A percentile compares a stretch with the other conserved stretches of the same genome.
Conservation (phyloP, 2,888 invertebrate genomes). For the Theodoxus fluviatilis region DNA sequence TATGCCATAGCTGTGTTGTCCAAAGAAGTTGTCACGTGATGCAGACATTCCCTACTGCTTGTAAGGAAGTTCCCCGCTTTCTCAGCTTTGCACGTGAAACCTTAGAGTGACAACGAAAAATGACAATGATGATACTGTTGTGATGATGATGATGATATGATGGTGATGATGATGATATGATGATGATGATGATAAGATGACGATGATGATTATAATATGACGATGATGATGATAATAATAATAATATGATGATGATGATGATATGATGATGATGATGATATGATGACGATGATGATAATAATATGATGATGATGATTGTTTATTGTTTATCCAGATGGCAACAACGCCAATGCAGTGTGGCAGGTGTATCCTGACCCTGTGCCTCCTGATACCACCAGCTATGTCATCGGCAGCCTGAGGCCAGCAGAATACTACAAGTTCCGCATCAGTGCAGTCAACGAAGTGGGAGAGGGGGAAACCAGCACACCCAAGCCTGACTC, state of each 20-base stretch:
- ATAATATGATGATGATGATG: not conserved
- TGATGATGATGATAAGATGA: constrained; percentile 12
- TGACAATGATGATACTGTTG: too few species aligned
- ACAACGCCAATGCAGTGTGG: constrained; percentile 38
- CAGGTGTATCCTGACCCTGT: constrained; percentile 80
- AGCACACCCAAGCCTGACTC: constrained; percentile 85
- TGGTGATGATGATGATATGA: constrained; percentile 10
- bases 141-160: constrained; percentile 7
- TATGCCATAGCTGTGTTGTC: too few species aligned
- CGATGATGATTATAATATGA: constrained; percentile 19
- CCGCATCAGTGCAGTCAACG: constrained; percentile 94
- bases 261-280: not conserved
- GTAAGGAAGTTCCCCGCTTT: too few species aligned
- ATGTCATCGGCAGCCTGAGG: constrained; percentile 84
- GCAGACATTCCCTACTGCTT: too few species aligned
- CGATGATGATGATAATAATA: constrained; percentile 3
- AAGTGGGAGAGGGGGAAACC: constrained; percentile 91
- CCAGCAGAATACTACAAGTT: constrained; percentile 97
- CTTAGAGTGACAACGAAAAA: too few species aligned
- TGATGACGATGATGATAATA: too few species aligned
- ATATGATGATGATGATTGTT: not conserved
- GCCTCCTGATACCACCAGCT: constrained; percentile 83
- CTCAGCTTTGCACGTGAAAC: too few species aligned
- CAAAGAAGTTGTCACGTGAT: too few species aligned
- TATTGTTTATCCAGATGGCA: constrained; percentile 29